A percentile compares a stretch with the other conserved stretches of the same genome.
phyloP scores from a whole-genome alignment of 2,113 vertebrate genomes.

The Setophaga kirtlandii region DNA sequence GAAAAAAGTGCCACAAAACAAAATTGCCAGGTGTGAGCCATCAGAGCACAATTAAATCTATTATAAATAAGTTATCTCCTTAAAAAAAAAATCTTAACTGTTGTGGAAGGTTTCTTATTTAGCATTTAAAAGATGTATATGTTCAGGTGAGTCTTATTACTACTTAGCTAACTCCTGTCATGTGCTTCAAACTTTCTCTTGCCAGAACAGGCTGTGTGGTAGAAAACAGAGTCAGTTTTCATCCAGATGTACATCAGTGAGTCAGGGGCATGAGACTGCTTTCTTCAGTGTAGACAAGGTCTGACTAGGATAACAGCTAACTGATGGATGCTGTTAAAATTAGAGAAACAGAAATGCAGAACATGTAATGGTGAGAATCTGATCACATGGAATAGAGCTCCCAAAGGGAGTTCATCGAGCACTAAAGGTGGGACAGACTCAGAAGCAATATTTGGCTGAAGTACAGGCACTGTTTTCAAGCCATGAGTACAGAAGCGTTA shows the following conservation, averaged over 20 bases:
- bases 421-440: background rate
- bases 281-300: background rate
- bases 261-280: background rate
- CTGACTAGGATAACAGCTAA: background rate
- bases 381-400: background rate
- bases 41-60: slow-evolving; percentile 43
- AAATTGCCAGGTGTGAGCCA: slow-evolving; percentile 45
- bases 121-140: background rate
- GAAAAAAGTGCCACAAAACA: background rate
- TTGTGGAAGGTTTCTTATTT: slow-evolving; percentile 29
- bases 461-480: background rate
- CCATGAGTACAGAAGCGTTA: background rate
- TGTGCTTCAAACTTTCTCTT: background rate
- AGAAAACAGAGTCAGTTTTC: background rate
- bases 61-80: slow-evolving; percentile 24
- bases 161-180: slow-evolving; percentile 1
- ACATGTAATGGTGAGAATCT: background rate
- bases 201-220: background rate
- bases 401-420: background rate
- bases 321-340: background rate
- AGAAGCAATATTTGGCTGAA: background rate
- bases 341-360: background rate
- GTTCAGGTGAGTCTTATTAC: slow-evolving; percentile 29
- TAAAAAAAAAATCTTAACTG: background rate
- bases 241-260: slow-evolving; percentile 4